A percentile compares a stretch with the other conserved stretches of the same genome.
phyloP scores from a whole-genome alignment of 2,888 invertebrate genomes.

The Drosophila atripex region DNA sequence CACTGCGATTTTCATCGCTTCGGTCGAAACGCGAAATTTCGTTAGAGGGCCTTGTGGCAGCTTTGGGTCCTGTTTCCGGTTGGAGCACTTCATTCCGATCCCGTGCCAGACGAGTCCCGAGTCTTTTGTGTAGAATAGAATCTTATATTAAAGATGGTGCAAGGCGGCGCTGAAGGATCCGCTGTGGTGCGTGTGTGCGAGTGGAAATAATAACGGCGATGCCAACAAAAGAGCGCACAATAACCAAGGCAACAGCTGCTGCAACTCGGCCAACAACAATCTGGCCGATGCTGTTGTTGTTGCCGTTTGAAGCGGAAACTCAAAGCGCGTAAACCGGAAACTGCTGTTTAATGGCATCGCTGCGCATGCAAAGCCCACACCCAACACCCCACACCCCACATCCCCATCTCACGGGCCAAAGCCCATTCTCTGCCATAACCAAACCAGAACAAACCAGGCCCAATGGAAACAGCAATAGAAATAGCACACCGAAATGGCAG shows the following conservation, averaged over 20 bases:
- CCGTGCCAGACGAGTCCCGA: constrained; percentile 5
- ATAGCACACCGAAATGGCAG: constrained; percentile 14
- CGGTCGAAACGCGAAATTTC: constrained; percentile 49
- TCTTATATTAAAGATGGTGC: constrained; percentile 77
- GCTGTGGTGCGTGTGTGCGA: constrained; percentile 43
- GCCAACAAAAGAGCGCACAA: constrained; percentile 70
- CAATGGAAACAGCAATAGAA: constrained; percentile 35
- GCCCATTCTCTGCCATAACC: constrained; percentile 32
- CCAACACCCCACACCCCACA: constrained; percentile 37
- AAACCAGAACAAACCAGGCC: constrained; percentile 17
- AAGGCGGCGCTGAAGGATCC: constrained; percentile 51
- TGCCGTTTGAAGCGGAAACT: constrained; percentile 74
- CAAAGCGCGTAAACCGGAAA: constrained; percentile 79
- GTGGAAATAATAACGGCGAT: constrained; percentile 71
- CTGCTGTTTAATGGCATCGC: constrained; percentile 75
- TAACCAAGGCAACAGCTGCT: constrained; percentile 76
- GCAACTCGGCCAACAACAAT: constrained; percentile 69
- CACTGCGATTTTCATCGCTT: constrained; percentile 53
- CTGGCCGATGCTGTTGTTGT: constrained; percentile 47
- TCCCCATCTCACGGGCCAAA: constrained; percentile 5
- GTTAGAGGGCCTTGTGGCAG: constrained; percentile 7
- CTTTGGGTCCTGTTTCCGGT: constrained; percentile 4
- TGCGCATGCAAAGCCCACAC: constrained; percentile 63
- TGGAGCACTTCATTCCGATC: constrained; percentile 5
- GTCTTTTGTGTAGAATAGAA: constrained; percentile 68